Evolutionary conservation across 2,888 invertebrate genomes (phyloP), one percentile per base, ranked within the genome.

Genomic region (Drosophila recens): DNA sequence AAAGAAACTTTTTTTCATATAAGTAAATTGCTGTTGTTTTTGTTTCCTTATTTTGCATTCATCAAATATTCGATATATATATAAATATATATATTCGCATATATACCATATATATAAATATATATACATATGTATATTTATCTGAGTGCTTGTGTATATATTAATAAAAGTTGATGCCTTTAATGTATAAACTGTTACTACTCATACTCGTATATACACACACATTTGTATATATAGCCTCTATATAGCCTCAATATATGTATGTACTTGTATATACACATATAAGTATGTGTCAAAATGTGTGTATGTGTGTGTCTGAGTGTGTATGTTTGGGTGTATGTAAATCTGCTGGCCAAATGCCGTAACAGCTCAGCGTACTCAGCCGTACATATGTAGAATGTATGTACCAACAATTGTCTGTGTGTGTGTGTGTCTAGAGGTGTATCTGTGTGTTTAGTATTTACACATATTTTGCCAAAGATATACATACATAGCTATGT

Each of bases 371-470:
- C 49, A 64, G 75, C 69, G 64, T 46, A 64, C 57, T 64, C 62
- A 71, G 76, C 69, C 72, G 80, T 89, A 89, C 89, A 84, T 84
- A 84, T 84, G 89, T 84, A 84, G 85, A 84, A 84, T 89, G 89
- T 84, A 84, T 84, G 83, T 89, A 84, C 83, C 75, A 67, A 83
- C 70, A 87, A 72, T 80, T 72, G 62, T 75, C 69, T 62, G 40
- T 54, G 23, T 48, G n/a, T 68, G 15, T 64, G 17, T 52, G 23
- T 65, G 27, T 66, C 9, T 72, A 17, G 48, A 27, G 20, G 30
- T 33, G 30, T 71, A 27, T 65, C 23, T 58, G 20, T 63, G 13
- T 40, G 20, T 51, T 20, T 56, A 33, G 61, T 53, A n/a, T 66
- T 40, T 61, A 52, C 67, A 62, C 46, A 43, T 53, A 43, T 34